phyloP scores from a whole-genome alignment of 2,888 invertebrate genomes.

The Melangyna quadrimaculata region DNA sequence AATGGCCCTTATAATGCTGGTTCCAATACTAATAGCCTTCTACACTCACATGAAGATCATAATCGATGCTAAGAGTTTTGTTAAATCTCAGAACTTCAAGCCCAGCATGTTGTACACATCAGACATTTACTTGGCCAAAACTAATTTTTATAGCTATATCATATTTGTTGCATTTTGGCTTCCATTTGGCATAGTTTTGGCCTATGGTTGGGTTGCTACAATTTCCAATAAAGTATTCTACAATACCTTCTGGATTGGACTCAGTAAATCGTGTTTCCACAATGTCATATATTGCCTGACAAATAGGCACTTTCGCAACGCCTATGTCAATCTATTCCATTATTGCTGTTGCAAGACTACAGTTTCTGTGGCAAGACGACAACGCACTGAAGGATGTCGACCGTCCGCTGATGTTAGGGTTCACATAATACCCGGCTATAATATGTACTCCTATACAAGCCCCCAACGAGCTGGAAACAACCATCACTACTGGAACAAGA shows the following conservation, averaged over 20 bases:
- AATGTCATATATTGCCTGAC: conserved; percentile 85
- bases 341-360: conserved; percentile 91
- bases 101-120: conserved; percentile 84
- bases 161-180: conserved; percentile 86
- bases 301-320: conserved; percentile 87
- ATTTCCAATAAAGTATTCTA: conserved; percentile 84
- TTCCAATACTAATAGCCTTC: conserved; percentile 84
- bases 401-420: conserved; percentile 85
- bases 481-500: conserved; percentile 74
- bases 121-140: conserved; percentile 84
- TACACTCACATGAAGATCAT: conserved; percentile 82
- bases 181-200: conserved; percentile 85
- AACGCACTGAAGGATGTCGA: conserved; percentile 82
- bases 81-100: conserved; percentile 83
- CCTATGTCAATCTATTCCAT: conserved; percentile 88
- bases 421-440: conserved; percentile 88
- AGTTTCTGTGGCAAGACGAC: conserved; percentile 85
- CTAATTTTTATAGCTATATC: conserved; percentile 86
- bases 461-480: conserved; percentile 81
- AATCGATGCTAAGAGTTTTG: conserved; percentile 82
- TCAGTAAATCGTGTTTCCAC: conserved; percentile 86
- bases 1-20: conserved; percentile 83
- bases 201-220: conserved; percentile 82
- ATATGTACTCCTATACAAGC: conserved; percentile 85
- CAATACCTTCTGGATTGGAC: conserved; percentile 86